Evolutionary conservation across 2,113 vertebrate genomes (phyloP).

Genomic region (Butastur rufipennis): DNA sequence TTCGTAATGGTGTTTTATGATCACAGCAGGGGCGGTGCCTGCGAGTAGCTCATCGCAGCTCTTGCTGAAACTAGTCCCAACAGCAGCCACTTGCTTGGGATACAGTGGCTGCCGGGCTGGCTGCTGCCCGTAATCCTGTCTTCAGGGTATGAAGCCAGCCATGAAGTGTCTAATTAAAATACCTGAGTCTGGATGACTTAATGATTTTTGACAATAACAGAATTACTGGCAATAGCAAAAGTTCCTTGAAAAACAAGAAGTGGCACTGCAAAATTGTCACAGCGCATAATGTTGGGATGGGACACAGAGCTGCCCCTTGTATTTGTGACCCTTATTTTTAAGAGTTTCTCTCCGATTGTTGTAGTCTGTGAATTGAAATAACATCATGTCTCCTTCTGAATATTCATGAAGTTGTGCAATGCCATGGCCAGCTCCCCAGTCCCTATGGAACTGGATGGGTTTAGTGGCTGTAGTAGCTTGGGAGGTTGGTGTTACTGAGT

Average conservation of each 20-base stretch:
- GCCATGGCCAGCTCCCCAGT: neutral
- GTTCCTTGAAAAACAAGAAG: neutral
- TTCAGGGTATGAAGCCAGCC: neutral
- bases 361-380: neutral
- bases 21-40: accelerated
- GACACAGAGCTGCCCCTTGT: neutral
- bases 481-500: neutral
- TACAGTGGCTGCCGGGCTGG: neutral
- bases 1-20: neutral
- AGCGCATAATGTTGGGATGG: accelerated
- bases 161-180: neutral
- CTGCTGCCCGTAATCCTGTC: neutral
- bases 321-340: neutral
- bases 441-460: neutral
- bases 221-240: neutral
- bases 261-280: neutral
- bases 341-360: neutral
- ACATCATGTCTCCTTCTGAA: accelerated
- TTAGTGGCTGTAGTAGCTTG: neutral
- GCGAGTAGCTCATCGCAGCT: accelerated
- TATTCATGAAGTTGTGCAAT: neutral
- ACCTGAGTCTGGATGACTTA: neutral
- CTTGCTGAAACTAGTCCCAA: neutral
- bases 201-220: neutral
- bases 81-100: neutral